Conservation (phyloP, 2,113 vertebrate genomes). For the Phylloscopus whistleri region DNA sequence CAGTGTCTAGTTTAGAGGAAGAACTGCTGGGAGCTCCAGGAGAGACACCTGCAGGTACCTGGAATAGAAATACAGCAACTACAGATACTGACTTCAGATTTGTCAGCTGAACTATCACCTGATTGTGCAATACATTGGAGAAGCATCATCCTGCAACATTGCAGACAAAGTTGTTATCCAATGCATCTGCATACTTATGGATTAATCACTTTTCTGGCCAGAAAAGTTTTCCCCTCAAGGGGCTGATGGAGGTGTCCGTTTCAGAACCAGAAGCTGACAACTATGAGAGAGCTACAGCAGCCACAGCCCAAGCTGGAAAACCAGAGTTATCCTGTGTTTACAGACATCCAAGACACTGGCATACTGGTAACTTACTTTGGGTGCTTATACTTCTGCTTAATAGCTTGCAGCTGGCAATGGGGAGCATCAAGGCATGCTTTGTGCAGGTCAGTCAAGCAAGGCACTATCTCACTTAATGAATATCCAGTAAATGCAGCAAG, state of each 20-base stretch:
- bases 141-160: not conserved
- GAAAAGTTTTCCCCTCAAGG: not conserved
- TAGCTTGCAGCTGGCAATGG: constrained; percentile 79
- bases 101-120: not conserved
- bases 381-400: constrained; percentile 85
- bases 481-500: constrained; percentile 86
- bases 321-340: not conserved
- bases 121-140: not conserved
- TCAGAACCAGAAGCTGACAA: not conserved
- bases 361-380: constrained; percentile 77
- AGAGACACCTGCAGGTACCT: constrained; percentile 80
- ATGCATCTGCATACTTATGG: not conserved
- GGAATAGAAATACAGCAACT: constrained; percentile 21
- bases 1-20: constrained; percentile 66
- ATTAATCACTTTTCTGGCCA: not conserved
- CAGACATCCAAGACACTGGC: not conserved
- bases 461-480: constrained; percentile 79
- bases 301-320: not conserved
- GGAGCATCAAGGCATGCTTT: constrained; percentile 73
- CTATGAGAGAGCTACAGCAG: not conserved
- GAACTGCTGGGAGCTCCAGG: constrained; percentile 68
- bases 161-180: not conserved
- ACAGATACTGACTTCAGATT: not conserved
- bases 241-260: not conserved
- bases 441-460: constrained; percentile 86